Evolutionary conservation across 2,797 vertebrate genomes (phyloP).

Genomic region (Dendrocincla fuliginosa): DNA sequence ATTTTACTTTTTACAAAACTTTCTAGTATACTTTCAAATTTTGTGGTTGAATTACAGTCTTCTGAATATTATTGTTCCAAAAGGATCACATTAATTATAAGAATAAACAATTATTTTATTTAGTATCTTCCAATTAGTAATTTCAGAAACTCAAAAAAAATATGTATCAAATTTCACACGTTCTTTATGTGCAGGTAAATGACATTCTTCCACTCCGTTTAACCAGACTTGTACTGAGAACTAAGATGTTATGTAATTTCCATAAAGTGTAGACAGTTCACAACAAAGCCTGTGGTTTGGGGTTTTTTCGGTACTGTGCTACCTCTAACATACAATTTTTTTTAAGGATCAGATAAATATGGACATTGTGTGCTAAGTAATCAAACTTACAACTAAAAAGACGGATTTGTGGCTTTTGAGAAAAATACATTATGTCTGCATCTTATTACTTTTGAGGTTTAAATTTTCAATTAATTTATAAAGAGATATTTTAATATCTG

Average conservation of each 20-base stretch:
- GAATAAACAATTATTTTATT: neutral
- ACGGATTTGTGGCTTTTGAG: neutral
- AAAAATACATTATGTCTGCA: neutral
- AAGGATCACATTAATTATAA: neutral
- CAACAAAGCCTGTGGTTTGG: neutral
- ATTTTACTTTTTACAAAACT: neutral
- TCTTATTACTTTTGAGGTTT: neutral
- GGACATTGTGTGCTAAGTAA: neutral
- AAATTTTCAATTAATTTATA: neutral
- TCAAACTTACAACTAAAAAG: neutral
- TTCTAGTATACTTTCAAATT: neutral
- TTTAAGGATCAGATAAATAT: neutral
- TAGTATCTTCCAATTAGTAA: neutral
- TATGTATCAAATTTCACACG: neutral
- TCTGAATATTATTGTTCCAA: neutral
- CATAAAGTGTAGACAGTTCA: neutral
- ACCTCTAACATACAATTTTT: neutral
- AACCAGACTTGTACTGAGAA: neutral
- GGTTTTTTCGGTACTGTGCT: neutral
- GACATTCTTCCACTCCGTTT: neutral
- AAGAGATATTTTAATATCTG: neutral
- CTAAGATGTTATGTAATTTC: neutral
- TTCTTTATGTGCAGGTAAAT: neutral
- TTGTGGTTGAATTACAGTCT: neutral
- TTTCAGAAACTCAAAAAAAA: neutral